A percentile compares a stretch with the other conserved stretches of the same genome.
phyloP scores from a whole-genome alignment of 2,888 invertebrate species.

The Bimastos eiseni region DNA sequence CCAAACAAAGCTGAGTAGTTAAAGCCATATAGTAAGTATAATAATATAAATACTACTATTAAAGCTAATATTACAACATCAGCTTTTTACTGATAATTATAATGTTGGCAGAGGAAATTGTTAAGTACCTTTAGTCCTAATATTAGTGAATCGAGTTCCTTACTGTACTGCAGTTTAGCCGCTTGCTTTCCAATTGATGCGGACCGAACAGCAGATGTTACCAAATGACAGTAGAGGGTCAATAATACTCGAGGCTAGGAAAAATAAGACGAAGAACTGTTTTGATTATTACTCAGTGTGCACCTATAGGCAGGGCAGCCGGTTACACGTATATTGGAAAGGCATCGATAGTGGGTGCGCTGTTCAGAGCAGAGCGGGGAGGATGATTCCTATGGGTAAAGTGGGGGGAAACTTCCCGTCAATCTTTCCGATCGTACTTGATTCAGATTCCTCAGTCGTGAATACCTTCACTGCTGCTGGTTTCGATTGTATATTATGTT shows the following conservation, averaged over 20 bases:
- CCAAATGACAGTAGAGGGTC: neutral
- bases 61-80: too few relatives aligned
- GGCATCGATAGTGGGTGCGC: neutral
- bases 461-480: neutral
- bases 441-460: neutral
- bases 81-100: too few relatives aligned
- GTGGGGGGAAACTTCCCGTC: neutral
- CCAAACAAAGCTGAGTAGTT: too few relatives aligned
- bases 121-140: neutral
- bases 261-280: neutral
- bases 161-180: neutral
- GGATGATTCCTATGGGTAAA: neutral
- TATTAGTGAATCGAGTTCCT: neutral
- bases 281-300: neutral
- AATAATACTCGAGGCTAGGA: neutral
- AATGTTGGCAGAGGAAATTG: neutral
- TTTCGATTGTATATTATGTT: neutral
- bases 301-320: neutral
- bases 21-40: too few relatives aligned
- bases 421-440: neutral
- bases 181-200: neutral
- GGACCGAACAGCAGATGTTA: neutral
- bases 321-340: neutral
- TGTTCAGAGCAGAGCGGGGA: neutral
- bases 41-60: too few relatives aligned